Evolutionary conservation across 2,888 invertebrate genomes (phyloP).

Genomic region (Tenodera sinensis): DNA sequence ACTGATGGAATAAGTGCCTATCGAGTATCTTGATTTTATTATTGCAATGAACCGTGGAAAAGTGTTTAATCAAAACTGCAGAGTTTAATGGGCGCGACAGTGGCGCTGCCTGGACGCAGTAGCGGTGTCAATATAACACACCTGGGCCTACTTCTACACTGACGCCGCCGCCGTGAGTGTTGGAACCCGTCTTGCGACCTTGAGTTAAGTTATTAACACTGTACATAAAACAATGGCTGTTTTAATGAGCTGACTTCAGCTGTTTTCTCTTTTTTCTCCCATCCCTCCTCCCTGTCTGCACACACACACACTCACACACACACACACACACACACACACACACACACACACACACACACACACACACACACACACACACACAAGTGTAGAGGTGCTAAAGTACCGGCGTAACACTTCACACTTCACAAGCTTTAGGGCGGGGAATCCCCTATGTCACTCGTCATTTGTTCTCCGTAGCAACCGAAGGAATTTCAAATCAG

Average conservation of each 20-base stretch:
- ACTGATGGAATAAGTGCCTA: too few relatives aligned
- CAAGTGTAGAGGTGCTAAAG: not conserved
- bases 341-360: not conserved
- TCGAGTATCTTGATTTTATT: too few relatives aligned
- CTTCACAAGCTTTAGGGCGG: not conserved
- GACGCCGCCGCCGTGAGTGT: too few relatives aligned
- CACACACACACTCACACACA: not conserved
- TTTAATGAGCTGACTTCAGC: not conserved
- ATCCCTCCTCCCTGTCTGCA: not conserved
- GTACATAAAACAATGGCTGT: not conserved
- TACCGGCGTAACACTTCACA: not conserved
- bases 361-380: not conserved
- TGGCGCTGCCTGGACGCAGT: too few relatives aligned
- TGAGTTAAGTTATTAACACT: not conserved
- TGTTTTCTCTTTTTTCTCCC: not conserved
- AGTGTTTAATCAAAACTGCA: too few relatives aligned
- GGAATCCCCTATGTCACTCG: not conserved
- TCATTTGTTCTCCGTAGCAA: too few relatives aligned
- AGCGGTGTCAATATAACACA: not conserved
- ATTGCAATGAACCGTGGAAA: too few relatives aligned
- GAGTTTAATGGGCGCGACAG: too few relatives aligned
- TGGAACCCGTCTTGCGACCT: not conserved
- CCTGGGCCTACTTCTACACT: too few relatives aligned
- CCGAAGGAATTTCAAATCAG: too few relatives aligned
- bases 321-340: not conserved